Percentiles rank a stretch among this genome's conserved stretches.
Conservation (phyloP, 1,140 invertebrate genomes). For the Drosophila melanogaster region DNA sequence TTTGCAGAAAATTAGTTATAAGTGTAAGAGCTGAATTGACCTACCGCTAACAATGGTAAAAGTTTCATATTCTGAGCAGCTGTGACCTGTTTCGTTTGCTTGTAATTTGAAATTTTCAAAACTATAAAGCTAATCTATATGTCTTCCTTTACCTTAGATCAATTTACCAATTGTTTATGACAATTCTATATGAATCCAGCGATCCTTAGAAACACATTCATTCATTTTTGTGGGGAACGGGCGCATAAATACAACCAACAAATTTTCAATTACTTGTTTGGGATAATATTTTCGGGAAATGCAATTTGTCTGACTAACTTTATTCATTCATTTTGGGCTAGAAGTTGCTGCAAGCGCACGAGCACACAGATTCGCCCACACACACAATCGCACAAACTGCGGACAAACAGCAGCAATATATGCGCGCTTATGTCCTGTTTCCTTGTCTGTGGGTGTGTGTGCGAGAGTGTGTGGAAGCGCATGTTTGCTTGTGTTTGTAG, state of each 20-base stretch:
- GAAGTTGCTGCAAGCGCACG: constrained; percentile 57
- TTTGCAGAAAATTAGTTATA: no score
- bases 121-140: not conserved
- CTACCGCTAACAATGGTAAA: no score
- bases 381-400: not conserved
- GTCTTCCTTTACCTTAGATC: not conserved
- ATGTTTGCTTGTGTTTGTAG: constrained; percentile 73
- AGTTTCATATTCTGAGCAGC: no score
- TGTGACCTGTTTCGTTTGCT: not conserved
- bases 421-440: constrained; percentile 56
- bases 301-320: constrained; percentile 80
- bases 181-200: not conserved
- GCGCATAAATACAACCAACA: constrained; percentile 70
- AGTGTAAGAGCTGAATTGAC: no score
- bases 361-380: constrained; percentile 15
- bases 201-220: not conserved
- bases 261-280: constrained; percentile 81
- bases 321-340: constrained; percentile 75
- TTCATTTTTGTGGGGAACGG: not conserved
- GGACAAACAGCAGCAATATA: constrained; percentile 68
- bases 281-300: constrained; percentile 79
- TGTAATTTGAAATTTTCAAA: not conserved
- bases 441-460: constrained; percentile 20
- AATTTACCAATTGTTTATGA: not conserved
- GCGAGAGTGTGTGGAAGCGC: constrained; percentile 27